Evolutionary conservation across 2,113 vertebrate species (phyloP).

Genomic region (Sylvietta virens): DNA sequence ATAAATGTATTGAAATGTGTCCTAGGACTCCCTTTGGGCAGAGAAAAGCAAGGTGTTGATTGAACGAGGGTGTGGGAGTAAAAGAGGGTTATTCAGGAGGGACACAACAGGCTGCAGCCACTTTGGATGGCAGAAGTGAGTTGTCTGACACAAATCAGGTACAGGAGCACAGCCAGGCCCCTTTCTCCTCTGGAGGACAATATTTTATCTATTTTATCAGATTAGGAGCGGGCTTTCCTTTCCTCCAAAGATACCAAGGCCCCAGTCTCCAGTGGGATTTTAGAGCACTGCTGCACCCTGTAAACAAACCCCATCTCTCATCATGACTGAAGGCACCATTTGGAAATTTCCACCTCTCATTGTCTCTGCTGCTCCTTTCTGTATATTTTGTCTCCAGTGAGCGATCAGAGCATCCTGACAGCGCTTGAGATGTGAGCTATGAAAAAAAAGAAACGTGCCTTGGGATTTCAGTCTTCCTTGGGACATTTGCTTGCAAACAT

Average conservation of each 20-base stretch:
- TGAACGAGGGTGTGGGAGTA: neutral
- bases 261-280: neutral
- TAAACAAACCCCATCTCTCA: neutral
- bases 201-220: neutral
- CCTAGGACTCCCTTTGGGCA: neutral
- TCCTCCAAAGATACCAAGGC: neutral
- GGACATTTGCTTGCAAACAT: conserved; percentile 37
- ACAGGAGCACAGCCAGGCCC: neutral
- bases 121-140: neutral
- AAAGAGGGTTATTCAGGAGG: neutral
- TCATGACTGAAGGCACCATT: neutral
- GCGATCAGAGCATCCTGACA: neutral
- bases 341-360: neutral
- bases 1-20: neutral
- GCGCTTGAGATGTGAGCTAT: neutral
- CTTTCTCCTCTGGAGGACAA: neutral
- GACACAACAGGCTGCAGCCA: neutral
- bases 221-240: neutral
- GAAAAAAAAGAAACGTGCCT: neutral
- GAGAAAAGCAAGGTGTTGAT: neutral
- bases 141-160: neutral
- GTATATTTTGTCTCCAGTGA: neutral
- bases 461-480: conserved; percentile 38
- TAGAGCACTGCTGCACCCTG: neutral
- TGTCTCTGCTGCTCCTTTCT: neutral